phyloP scores from a whole-genome alignment of 2,113 vertebrate genomes.

The Corapipo altera region DNA sequence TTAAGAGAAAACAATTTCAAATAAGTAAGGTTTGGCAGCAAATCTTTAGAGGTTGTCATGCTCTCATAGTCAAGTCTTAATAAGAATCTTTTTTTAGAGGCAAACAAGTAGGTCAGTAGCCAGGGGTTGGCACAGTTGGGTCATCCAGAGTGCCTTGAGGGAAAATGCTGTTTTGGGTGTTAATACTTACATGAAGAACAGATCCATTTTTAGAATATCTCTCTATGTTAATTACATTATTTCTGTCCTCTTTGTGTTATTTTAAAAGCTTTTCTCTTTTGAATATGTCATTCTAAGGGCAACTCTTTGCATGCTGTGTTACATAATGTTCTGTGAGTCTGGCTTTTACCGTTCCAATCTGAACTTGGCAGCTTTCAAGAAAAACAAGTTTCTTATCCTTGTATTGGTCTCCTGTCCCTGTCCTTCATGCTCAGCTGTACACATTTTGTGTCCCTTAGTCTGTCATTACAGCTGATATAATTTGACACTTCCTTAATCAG shows the following conservation, averaged over 20 bases:
- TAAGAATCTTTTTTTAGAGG: not conserved
- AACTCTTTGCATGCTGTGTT: not conserved
- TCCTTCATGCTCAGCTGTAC: not conserved
- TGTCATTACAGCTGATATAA: not conserved
- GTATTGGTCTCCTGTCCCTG: not conserved
- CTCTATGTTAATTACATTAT: not conserved
- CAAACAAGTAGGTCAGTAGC: not conserved
- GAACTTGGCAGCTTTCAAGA: not conserved
- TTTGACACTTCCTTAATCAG: not conserved
- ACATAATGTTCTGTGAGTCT: not conserved
- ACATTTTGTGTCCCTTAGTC: rapidly evolving
- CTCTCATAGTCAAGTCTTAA: not conserved
- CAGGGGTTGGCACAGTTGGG: not conserved
- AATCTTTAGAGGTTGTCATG: not conserved
- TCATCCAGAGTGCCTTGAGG: not conserved
- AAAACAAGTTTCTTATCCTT: not conserved
- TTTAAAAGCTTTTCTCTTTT: not conserved
- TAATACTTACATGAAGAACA: not conserved
- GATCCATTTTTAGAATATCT: not conserved
- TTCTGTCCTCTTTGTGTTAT: not conserved
- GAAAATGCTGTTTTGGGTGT: not conserved
- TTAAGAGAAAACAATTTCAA: not conserved
- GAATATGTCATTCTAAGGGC: not conserved
- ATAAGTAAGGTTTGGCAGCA: not conserved
- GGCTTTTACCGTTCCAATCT: not conserved